Conservation (phyloP, 2,888 invertebrate genomes). For the Heterodera filipjevi region DNA sequence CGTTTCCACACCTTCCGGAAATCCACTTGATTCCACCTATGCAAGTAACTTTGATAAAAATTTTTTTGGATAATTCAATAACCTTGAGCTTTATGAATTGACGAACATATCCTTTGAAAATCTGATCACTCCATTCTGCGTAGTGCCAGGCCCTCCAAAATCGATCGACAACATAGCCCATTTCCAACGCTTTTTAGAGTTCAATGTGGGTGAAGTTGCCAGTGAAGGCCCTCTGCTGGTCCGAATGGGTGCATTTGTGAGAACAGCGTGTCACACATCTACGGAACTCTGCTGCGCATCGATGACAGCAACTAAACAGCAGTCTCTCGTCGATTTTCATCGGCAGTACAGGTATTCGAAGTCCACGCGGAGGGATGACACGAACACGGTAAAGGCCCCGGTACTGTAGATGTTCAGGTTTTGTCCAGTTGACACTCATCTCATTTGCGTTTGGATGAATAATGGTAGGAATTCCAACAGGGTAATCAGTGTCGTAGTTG, state of each 20-base stretch:
- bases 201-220: conserved; percentile 20
- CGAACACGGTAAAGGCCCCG: conserved; percentile 6
- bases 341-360: conserved; percentile 18
- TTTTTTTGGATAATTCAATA: neutral
- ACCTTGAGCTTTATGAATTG: neutral
- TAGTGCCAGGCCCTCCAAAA: neutral
- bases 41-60: neutral
- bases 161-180: conserved; percentile 12
- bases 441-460: neutral
- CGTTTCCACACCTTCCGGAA: neutral
- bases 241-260: conserved; percentile 1
- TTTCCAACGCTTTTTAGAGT: conserved; percentile 11
- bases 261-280: neutral
- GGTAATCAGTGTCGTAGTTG: neutral
- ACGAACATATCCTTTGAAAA: conserved; percentile 1
- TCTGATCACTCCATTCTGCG: neutral
- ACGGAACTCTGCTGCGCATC: neutral
- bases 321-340: conserved; percentile 8
- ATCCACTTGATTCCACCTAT: neutral
- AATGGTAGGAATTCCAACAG: neutral
- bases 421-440: neutral
- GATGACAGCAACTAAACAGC: neutral
- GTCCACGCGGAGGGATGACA: conserved; percentile 12
- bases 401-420: neutral
- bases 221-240: conserved; percentile 12